These are phyloP conservation scores for Clarias pachynema DNA, from an alignment of 2,797 vertebrate genomes.

Conservation along the genomic window DNA sequence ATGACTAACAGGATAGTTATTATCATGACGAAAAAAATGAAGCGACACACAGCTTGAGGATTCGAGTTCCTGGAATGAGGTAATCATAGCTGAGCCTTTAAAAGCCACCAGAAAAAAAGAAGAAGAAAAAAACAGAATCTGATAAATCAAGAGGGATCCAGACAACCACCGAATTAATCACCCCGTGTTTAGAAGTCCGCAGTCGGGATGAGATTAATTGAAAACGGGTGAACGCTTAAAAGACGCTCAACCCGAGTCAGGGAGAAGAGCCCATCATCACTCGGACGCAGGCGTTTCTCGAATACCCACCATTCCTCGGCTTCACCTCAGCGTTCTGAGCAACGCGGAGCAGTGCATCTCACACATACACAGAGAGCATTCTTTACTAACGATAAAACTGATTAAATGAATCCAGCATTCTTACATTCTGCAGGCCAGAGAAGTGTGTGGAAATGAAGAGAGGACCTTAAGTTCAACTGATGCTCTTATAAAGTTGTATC, in stretches of 20 bases:
- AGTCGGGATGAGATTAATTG: not conserved
- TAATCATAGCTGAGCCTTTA: conserved; percentile 22
- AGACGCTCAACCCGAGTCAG: not conserved
- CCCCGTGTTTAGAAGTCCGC: not conserved
- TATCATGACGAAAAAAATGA: not conserved
- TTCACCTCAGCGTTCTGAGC: conserved; percentile 17
- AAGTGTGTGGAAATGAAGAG: not conserved
- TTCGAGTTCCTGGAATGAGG: conserved; percentile 8
- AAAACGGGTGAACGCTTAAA: not conserved
- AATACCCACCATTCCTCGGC: not conserved
- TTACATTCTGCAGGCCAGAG: not conserved
- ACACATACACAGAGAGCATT: not conserved
- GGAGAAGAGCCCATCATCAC: not conserved
- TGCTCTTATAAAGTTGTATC: not conserved
- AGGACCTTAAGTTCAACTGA: not conserved
- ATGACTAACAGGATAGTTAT: not conserved
- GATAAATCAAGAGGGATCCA: conserved; percentile 12
- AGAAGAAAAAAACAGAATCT: not conserved
- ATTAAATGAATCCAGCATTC: conserved; percentile 1
- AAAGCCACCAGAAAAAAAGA: not conserved
- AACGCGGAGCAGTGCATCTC: not conserved
- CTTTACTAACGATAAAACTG: conserved; percentile 1
- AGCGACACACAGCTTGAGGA: not conserved
- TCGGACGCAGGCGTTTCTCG: conserved; percentile 5
- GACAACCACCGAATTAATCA: conserved; percentile 21